Base-by-base conservation (phyloP, 2,113 vertebrate genomes). In the Prolemur simus region DNA sequence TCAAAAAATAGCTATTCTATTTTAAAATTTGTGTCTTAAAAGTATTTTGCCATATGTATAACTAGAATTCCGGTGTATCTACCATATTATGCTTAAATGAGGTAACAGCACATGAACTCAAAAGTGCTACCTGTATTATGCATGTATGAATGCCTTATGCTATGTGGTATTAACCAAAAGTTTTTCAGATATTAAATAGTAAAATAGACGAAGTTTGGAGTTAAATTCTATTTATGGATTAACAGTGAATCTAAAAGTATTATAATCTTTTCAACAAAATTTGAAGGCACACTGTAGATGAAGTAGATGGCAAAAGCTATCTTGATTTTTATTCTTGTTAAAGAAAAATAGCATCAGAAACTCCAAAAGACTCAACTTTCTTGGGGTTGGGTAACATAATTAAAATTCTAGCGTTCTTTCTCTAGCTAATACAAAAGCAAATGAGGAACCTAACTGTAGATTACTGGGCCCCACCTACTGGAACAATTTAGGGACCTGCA, bases 261-360 rank as follows among this genome's bases (percentile, higher is more conserved):
- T 71, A 32, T 14, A 58, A 39, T 83, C 49, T 17, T 74, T 91
- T 47, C 34, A 66, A 64, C 34, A 93, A 78, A 95, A 90, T 56
- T 49, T 63, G 21, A 93, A 92, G 42, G 11, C 10, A 49, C 47
- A 4, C 20, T 23, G 1, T 8, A 77, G 76, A 37, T 25, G 20
- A 77, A 63, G 54, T 69, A 82, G 34, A n/a, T 97, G 15, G 47
- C 69, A 86, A 90, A 89, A 89, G 17, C n/a, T 39, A 15, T 87
- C 27, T 91, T 89, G 89, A 32, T 95, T 90, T 87, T 52, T 47
- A 34, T 8, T 58, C 23, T 87, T 83, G 7, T 56, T 47, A 49
- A 87, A 66, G 32, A 74, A 54, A 81, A 89, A 34, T 2, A 34
- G 69, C 29, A 47, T 58, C 52, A 63, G 37, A 74, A 58, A 74